These are phyloP conservation scores for Heterodera schachtii DNA, from an alignment of 1,140 invertebrate species.

Conservation along the genomic window DNA sequence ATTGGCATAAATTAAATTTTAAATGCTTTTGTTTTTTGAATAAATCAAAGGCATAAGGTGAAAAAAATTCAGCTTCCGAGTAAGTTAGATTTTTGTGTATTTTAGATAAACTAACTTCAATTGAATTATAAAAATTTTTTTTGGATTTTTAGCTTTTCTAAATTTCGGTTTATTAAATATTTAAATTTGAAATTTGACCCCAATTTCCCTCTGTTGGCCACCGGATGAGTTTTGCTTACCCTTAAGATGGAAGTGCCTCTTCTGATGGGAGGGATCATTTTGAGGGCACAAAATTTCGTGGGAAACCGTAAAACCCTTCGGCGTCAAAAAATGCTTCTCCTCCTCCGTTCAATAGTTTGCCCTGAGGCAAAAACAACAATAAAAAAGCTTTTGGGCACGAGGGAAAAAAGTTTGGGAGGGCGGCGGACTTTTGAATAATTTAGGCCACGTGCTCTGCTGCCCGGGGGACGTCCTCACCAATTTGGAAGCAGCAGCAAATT, in stretches of 20 bases:
- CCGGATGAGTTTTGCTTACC: background rate
- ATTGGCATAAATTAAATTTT: no score
- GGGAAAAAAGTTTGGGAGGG: background rate
- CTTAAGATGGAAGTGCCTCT: background rate
- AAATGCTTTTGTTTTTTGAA: no score
- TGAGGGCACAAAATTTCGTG: background rate
- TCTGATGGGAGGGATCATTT: background rate
- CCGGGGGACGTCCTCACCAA: background rate
- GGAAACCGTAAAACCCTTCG: background rate
- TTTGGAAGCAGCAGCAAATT: background rate
- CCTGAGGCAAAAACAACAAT: background rate
- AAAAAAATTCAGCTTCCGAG: background rate
- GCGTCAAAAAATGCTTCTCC: background rate
- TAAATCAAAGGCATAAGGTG: no score
- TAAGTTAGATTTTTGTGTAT: background rate
- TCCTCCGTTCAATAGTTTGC: background rate
- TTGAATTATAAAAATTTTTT: background rate
- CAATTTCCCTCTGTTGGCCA: background rate
- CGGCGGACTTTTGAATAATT: constrained; percentile 1
- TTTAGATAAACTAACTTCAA: background rate
- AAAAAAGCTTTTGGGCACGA: background rate
- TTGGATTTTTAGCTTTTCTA: background rate
- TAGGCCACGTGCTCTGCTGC: background rate
- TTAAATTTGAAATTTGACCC: background rate
- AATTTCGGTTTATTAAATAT: no score